phyloP scores from a whole-genome alignment of 1,140 invertebrate genomes.

The Hyposmocoma kahamanoa region DNA sequence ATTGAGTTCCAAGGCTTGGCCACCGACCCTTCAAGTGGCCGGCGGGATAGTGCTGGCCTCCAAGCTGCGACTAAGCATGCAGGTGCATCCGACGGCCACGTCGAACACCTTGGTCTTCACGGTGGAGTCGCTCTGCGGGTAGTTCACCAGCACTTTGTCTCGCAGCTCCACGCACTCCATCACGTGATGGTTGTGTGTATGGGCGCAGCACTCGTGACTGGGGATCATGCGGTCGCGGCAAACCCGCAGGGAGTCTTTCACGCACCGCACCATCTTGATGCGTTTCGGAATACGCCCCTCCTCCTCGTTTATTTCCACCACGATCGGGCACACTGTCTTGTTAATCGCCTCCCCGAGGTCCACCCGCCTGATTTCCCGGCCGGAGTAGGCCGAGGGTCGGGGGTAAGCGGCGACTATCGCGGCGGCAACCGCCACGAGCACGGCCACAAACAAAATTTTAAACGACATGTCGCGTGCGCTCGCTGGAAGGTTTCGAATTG shows the following conservation, averaged over 20 bases:
- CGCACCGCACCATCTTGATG: not conserved
- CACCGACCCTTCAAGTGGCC: too few relatives aligned
- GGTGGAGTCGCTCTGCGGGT: not conserved
- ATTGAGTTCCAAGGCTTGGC: too few relatives aligned
- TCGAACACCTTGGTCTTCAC: not conserved
- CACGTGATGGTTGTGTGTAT: not conserved
- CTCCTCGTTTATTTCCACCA: not conserved
- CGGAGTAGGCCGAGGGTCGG: not conserved
- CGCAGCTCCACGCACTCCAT: not conserved
- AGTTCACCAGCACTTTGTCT: constrained; percentile 2
- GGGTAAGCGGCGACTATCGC: not conserved
- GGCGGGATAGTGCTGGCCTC: not conserved
- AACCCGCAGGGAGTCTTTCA: not conserved
- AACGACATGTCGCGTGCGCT: not conserved
- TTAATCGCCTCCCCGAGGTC: not conserved
- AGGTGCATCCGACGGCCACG: not conserved
- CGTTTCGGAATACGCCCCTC: not conserved
- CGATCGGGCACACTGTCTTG: not conserved
- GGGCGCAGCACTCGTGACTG: not conserved
- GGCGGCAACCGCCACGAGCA: not conserved
- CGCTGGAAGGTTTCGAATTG: not conserved
- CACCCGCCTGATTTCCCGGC: too few relatives aligned
- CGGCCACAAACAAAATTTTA: not conserved
- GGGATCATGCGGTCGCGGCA: not conserved
- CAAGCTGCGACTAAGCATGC: not conserved